These are phyloP conservation scores for Corythornis leucogaster DNA, from an alignment of 2,797 vertebrate species.

Conservation along the genomic window DNA sequence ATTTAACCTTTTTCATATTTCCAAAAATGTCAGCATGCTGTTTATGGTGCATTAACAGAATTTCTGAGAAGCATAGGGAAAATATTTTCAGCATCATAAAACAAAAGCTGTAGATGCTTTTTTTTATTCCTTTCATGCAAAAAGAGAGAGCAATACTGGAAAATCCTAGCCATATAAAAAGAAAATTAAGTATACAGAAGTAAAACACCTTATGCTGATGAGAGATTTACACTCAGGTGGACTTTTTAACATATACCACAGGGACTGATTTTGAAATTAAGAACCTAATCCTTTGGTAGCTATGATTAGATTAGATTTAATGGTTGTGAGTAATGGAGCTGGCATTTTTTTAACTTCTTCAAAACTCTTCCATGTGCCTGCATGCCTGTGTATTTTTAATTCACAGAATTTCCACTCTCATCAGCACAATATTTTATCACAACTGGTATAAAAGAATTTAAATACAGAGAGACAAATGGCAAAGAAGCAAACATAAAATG, in stretches of 20 bases:
- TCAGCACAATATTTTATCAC: background rate
- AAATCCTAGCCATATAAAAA: conserved; percentile 1
- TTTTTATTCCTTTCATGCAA: background rate
- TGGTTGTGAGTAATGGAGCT: background rate
- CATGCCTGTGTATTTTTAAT: background rate
- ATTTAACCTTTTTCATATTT: background rate
- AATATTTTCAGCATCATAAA: background rate
- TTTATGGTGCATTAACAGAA: background rate
- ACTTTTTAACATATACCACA: background rate
- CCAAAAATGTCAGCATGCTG: background rate
- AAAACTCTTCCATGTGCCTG: background rate
- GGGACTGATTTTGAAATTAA: background rate
- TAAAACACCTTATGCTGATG: conserved; percentile 4
- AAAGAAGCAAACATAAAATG: background rate
- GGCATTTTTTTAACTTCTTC: background rate
- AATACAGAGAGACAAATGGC: conserved; percentile 20
- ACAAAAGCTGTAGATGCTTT: background rate
- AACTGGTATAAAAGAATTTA: background rate
- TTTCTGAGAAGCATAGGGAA: background rate
- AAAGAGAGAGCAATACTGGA: background rate
- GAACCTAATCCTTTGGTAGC: background rate
- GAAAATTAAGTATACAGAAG: background rate
- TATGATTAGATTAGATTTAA: background rate
- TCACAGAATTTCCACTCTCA: conserved; percentile 17
- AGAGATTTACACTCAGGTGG: background rate